phyloP scores from a whole-genome alignment of 2,797 vertebrate genomes.

The Aldrovandia affinis region DNA sequence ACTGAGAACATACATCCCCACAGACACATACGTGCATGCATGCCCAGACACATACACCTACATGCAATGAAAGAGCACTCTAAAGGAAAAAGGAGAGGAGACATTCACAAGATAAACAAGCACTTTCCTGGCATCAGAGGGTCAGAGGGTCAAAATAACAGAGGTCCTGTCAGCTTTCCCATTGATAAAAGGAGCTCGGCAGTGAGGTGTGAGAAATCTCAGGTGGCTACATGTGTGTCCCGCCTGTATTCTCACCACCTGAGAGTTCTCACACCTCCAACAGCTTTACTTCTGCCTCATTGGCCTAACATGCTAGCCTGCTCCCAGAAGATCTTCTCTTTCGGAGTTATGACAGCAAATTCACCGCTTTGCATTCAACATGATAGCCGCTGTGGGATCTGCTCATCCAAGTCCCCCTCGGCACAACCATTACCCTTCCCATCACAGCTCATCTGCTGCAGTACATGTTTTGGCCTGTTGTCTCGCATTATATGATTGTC shows the following conservation, averaged over 20 bases:
- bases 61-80: no score
- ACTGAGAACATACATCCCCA: neutral
- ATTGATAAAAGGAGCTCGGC: conserved; percentile 39
- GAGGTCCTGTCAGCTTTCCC: neutral
- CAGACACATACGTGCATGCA: neutral
- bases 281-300: neutral
- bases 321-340: neutral
- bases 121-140: neutral
- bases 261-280: neutral
- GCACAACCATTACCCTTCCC: conserved; percentile 61
- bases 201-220: conserved; percentile 52
- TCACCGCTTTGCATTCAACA: conserved; percentile 53
- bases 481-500: conserved; percentile 60
- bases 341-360: neutral
- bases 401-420: conserved; percentile 56
- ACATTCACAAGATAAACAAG: neutral
- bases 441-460: conserved; percentile 70
- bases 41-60: conserved; percentile 20
- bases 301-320: neutral
- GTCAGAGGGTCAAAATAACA: neutral
- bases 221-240: conserved; percentile 36
- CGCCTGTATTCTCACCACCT: conserved; percentile 39
- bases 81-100: no score
- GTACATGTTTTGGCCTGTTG: conserved; percentile 58
- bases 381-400: conserved; percentile 53